Conservation (phyloP, 2,797 vertebrate species). For the Morelia viridis region DNA sequence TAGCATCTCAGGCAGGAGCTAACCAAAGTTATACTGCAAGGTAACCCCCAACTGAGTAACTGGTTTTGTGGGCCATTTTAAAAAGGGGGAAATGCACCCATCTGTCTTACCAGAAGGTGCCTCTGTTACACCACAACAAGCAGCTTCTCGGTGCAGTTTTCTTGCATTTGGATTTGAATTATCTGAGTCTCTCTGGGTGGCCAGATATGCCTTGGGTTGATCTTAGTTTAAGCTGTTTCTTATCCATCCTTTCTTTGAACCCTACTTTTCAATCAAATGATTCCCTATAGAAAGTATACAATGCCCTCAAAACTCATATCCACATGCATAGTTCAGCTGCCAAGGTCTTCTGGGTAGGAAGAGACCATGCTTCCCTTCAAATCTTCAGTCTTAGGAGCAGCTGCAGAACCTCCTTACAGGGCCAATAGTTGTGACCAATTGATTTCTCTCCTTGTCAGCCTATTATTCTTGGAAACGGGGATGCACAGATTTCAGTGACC, state of each 20-base stretch:
- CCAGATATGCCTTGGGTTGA: background rate
- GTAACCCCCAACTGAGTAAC: background rate
- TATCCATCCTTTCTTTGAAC: background rate
- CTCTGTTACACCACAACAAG: background rate
- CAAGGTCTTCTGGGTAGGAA: too few species aligned
- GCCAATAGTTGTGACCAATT: background rate
- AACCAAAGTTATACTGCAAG: background rate
- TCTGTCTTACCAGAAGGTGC: background rate
- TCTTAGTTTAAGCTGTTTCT: background rate
- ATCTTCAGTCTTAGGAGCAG: too few species aligned
- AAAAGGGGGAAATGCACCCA: too few species aligned
- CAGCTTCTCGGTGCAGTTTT: background rate
- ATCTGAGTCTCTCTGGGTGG: background rate
- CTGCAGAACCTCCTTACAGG: too few species aligned
- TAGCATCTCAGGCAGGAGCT: background rate
- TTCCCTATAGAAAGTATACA: background rate
- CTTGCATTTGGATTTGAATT: background rate
- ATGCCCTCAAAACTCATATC: background rate
- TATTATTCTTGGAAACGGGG: background rate
- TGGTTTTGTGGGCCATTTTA: background rate
- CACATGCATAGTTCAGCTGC: background rate
- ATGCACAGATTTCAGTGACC: background rate
- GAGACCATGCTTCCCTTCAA: too few species aligned
- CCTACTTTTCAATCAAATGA: background rate
- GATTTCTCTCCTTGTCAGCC: background rate